Base-by-base conservation (phyloP, 2,888 invertebrate genomes). In the Calliopum simillimum region DNA sequence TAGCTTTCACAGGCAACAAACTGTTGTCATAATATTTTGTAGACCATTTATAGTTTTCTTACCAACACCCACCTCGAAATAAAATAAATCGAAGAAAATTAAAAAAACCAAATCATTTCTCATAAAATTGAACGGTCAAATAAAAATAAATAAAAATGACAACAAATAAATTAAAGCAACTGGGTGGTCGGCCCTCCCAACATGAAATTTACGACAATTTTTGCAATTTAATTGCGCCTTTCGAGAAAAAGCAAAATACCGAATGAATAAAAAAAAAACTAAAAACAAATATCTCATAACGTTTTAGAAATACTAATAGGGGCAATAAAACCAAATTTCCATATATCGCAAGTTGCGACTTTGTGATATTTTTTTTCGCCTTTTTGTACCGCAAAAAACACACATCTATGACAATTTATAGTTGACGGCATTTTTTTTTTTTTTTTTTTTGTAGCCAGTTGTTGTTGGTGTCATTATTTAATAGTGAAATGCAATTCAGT, bases 311-410 rank as follows among this genome's bases (percentile, higher is more conserved):
- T 46, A 65, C 69, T 65, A 66, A 61, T 66, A 70, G 56, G 49
- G 55, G 55, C 55, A 59, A 49, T 64, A 65, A 51, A 66, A 61
- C 49, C 55, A 71, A 71, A 71, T 71, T 68, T 64, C 64, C 68
- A 71, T 71, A 68, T 68, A 68, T 68, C 64, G 68, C 70, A 66
- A 70, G 67, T 70, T 33, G 33, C 53, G 53, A 23, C 23, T 53
- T 53, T 23, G 23, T 53, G 53, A 53, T 53, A n/a, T n/a, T n/a
- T n/a, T n/a, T n/a, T n/a, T n/a, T n/a, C n/a, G n/a, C n/a, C n/a
- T n/a, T 21, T 21, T 53, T 14, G 5, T 5, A 14, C 19, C 23
- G 8, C 53, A 19, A n/a, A 53, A 53, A 11, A 21, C 53, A 66
- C 65, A 62, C 70, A 56, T 56, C 63, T 33, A 41, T 64, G 63